Evolutionary conservation across 2,888 invertebrate species (phyloP), one percentile per base, ranked within the genome.

Genomic region (Amphipoea oculea): DNA sequence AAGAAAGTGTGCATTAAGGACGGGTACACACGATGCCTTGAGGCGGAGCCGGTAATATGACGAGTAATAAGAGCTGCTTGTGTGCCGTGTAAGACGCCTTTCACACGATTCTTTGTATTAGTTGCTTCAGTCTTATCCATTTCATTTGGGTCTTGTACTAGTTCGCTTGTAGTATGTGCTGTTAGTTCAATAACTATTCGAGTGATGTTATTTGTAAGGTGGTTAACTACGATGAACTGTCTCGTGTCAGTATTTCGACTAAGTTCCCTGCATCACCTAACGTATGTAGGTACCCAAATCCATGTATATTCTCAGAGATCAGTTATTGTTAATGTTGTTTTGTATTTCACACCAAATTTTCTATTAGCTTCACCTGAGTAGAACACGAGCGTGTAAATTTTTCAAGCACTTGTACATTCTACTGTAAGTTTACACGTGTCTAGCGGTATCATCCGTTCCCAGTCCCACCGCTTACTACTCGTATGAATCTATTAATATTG

Each of bases 1-100:
- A 91, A 86, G 88, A 86, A 87, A 84, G 88, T 81, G 86, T 89
- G 76, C 83, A 85, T 90, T 91, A 91, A 86, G 83, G 85, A 82
- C 73, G 84, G 84, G 66, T 87, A 67, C 80, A 87, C 88, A 90
- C 87, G 89, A 88, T 82, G 89, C 92, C 92, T 80, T 20, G 42
- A 70, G 90, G 89, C 87, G 77, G 73, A 66, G 78, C 70, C 65
- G 72, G 77, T 88, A 79, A 73, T 73, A 82, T 85, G 81, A 82
- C 84, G 66, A 70, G 83, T 83, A 89, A 89, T 86, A 78, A 78
- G 81, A 82, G 84, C 72, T 73, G 79, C 83, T 76, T 74, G 74
- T 76, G 62, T 68, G 70, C 69, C 63, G 40, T 20, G 66, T 78
- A 73, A 79, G 67, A 81, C 62, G 72, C 79, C 76, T 80, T 87